Base-by-base conservation (phyloP, 2,888 invertebrate genomes). In the Pogonocherus hispidulus region DNA sequence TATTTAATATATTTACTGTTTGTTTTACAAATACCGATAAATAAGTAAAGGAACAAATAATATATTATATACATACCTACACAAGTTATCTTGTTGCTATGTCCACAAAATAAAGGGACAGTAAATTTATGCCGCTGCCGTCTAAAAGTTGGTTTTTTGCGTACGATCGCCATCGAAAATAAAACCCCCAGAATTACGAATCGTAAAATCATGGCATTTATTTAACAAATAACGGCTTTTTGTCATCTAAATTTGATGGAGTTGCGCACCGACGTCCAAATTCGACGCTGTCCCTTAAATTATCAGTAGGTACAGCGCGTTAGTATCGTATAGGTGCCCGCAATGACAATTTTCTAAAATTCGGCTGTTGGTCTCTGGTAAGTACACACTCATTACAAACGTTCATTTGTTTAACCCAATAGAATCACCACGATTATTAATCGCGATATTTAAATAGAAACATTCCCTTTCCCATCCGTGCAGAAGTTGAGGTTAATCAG, bases 281-380 rank as follows among this genome's bases (percentile, higher is more conserved):
- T 82, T 81, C 81, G 80, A 80, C 80, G 82, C 82, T 82, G 76
- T 79, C 83, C 82, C 82, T 82, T 83, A 83, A 83, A 83, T 85
- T 84, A 85, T 84, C 84, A 85, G 85, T 85, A 85, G 85, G 84
- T 84, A 84, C 83, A 83, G 83, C 84, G 84, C 85, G 84, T 82
- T 84, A 82, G 85, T 85, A 83, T 84, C 82, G 86, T 84, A 77
- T 84, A 83, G 84, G 84, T 85, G 84, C 84, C 84, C 82, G 82
- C 82, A 80, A 84, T 84, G 84, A 83, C 82, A 81, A 82, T 83
- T 84, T 82, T 84, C 78, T 85, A 84, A 85, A 82, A 84, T 79
- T 82, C 82, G 83, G 84, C 83, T 82, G 82, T 81, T 74, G 84
- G 85, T 85, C 85, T 83, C 80, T 84, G 86, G 79, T 79, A 74